These are phyloP conservation scores for Ctenomys sociabilis DNA, from an alignment of 2,113 vertebrate genomes.

Conservation along the genomic window DNA sequence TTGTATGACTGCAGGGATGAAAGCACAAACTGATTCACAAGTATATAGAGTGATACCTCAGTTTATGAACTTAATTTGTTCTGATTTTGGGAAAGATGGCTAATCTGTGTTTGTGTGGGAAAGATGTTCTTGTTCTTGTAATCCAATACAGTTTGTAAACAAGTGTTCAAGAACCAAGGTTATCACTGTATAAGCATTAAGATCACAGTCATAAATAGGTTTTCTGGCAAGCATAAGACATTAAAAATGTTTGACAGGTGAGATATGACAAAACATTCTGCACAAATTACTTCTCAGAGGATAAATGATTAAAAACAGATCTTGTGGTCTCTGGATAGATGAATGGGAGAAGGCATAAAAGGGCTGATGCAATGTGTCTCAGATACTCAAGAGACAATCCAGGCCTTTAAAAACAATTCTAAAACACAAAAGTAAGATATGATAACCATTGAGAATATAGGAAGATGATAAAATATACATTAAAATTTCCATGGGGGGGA, in stretches of 20 bases:
- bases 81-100: background rate
- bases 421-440: slow-evolving; percentile 39
- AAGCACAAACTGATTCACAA: slow-evolving; percentile 12
- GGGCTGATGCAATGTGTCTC: background rate
- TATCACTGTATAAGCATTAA: background rate
- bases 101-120: background rate
- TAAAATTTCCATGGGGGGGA: background rate
- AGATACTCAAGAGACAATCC: slow-evolving; percentile 46
- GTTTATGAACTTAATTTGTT: background rate
- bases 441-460: background rate
- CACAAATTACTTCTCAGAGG: slow-evolving; percentile 2
- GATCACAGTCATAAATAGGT: background rate
- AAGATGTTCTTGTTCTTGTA: background rate
- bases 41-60: background rate
- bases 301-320: slow-evolving; percentile 13
- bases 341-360: slow-evolving; percentile 41
- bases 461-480: slow-evolving; percentile 40
- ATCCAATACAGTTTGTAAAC: background rate
- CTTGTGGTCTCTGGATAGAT: slow-evolving; percentile 9
- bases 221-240: slow-evolving; percentile 6
- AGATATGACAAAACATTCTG: slow-evolving; percentile 23
- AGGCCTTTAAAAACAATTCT: background rate
- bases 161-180: background rate
- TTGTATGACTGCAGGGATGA: background rate
- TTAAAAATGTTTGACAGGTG: slow-evolving; percentile 14